Conservation (phyloP, 2,888 invertebrate species). For the Nyleta sp. region DNA sequence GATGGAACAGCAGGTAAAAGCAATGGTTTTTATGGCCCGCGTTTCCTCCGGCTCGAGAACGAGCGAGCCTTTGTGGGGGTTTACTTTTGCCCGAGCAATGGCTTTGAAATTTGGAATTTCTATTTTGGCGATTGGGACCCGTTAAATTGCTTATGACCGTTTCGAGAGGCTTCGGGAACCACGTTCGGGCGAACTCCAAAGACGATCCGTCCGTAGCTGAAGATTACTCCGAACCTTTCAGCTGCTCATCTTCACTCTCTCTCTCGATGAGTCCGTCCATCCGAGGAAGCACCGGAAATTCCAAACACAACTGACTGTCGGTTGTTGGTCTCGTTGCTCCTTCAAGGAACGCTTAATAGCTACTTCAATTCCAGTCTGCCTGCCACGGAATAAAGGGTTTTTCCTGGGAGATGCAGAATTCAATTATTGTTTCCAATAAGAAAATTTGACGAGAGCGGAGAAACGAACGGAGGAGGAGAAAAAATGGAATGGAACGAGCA, state of each 20-base stretch:
- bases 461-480: too few relatives aligned
- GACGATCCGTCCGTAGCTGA: slow-evolving; percentile 14
- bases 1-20: not conserved
- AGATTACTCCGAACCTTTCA: slow-evolving; percentile 22
- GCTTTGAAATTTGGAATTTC: not conserved
- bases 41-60: not conserved
- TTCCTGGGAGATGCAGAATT: not conserved
- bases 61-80: not conserved
- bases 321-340: slow-evolving; percentile 18
- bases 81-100: not conserved
- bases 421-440: not conserved
- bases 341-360: slow-evolving; percentile 17
- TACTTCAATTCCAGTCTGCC: slow-evolving; percentile 1
- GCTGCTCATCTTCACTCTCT: slow-evolving; percentile 15
- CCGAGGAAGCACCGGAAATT: slow-evolving; percentile 20
- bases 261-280: slow-evolving; percentile 1
- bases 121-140: not conserved
- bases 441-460: not conserved
- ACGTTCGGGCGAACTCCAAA: not conserved
- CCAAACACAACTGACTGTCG: slow-evolving; percentile 20
- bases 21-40: slow-evolving; percentile 2
- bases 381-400: not conserved
- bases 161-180: not conserved
- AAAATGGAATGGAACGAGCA: too few relatives aligned
- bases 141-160: slow-evolving; percentile 4